phyloP scores from a whole-genome alignment of 2,113 vertebrate genomes.

The Chaenogobius annularis region DNA sequence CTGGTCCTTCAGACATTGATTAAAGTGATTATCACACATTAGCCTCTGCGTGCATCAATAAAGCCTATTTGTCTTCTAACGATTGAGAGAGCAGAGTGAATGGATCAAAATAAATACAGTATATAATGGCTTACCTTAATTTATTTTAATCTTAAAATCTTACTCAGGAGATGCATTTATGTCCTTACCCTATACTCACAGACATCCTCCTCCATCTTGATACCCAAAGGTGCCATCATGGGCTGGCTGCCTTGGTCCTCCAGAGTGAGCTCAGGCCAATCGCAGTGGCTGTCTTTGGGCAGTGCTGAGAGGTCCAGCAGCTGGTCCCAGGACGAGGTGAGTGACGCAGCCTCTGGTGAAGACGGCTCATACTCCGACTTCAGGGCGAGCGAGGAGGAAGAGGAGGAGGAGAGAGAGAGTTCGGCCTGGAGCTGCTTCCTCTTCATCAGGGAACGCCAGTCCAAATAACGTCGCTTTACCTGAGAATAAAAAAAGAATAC shows the following conservation, averaged over 20 bases:
- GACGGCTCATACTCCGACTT: conserved; percentile 86
- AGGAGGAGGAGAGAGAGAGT: conserved; percentile 70
- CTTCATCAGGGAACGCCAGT: conserved; percentile 91
- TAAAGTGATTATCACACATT: conserved; percentile 32
- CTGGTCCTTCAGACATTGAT: conserved; percentile 34
- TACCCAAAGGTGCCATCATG: conserved; percentile 69
- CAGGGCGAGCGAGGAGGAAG: conserved; percentile 61
- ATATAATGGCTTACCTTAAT: conserved; percentile 6
- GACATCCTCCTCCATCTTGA: conserved; percentile 89
- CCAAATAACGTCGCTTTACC: conserved; percentile 90
- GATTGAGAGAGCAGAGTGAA: not conserved
- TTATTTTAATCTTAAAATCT: not conserved
- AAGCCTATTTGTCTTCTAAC: conserved; percentile 17
- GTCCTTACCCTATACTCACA: conserved; percentile 75
- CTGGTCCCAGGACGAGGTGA: conserved; percentile 84
- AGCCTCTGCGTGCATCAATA: conserved; percentile 12
- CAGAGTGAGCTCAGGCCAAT: conserved; percentile 90
- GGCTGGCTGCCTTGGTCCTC: conserved; percentile 77
- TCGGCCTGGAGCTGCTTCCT: conserved; percentile 88
- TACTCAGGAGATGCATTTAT: not conserved
- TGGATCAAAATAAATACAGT: not conserved
- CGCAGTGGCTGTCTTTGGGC: conserved; percentile 83
- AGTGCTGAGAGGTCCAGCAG: conserved; percentile 86
- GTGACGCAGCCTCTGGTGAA: conserved; percentile 80
- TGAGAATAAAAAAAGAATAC: conserved; percentile 1